phyloP scores from a whole-genome alignment of 2,797 vertebrate genomes.

The Erithacus rubecula region DNA sequence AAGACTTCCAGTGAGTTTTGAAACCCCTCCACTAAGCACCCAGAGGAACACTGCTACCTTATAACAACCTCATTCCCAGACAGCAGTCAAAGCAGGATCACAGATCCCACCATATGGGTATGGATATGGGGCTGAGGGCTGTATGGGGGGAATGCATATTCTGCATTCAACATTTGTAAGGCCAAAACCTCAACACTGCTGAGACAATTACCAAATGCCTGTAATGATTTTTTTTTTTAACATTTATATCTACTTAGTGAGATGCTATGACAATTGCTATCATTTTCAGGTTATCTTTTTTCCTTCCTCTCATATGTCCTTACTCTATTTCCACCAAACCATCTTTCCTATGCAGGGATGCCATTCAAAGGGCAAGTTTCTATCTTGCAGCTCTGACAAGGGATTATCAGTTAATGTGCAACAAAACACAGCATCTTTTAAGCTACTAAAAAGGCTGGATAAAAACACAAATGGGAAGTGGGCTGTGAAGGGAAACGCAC shows the following conservation, averaged over 20 bases:
- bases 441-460: background rate
- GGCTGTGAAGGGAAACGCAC: background rate
- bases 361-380: background rate
- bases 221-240: background rate
- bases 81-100: background rate
- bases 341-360: background rate
- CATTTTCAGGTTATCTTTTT: background rate
- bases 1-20: background rate
- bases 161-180: background rate
- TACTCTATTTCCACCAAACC: background rate
- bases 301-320: background rate
- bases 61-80: background rate
- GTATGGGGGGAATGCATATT: background rate
- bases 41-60: background rate
- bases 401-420: background rate
- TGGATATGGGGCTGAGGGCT: background rate
- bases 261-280: background rate
- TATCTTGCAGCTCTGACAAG: background rate
- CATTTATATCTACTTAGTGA: background rate
- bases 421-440: background rate
- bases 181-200: background rate
- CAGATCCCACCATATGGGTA: accelerated
- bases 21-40: background rate
- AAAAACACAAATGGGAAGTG: background rate
- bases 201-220: background rate